A percentile compares a stretch with the other conserved stretches of the same genome.
Evolutionary conservation across 2,888 invertebrate species (phyloP).

Genomic region (Urechis unicinctus): DNA sequence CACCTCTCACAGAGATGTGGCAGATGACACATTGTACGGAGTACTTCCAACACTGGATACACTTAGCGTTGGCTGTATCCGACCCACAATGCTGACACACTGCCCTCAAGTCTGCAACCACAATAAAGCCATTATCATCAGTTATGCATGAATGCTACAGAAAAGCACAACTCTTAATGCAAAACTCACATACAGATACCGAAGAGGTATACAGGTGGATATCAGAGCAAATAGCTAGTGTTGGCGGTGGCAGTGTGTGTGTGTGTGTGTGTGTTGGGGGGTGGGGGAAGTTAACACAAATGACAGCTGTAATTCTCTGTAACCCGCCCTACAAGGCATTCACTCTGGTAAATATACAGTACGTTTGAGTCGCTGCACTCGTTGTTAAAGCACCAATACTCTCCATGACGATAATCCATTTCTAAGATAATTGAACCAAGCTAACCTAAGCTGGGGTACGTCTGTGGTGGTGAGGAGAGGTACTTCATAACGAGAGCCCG

Average conservation of each 20-base stretch:
- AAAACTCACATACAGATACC: conserved; percentile 55
- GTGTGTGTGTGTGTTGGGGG: too few species aligned
- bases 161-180: neutral
- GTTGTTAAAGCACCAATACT: too few species aligned
- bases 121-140: neutral
- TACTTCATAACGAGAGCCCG: conserved; percentile 71
- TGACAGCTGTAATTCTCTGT: too few species aligned
- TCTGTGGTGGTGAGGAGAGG: conserved; percentile 53
- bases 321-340: too few species aligned
- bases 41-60: conserved; percentile 64
- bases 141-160: neutral
- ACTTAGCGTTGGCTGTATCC: conserved; percentile 60
- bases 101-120: conserved; percentile 61
- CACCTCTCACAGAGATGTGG: conserved; percentile 75
- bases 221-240: too few species aligned
- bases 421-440: too few species aligned
- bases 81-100: conserved; percentile 68
- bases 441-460: too few species aligned
- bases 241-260: too few species aligned
- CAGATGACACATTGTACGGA: conserved; percentile 78
- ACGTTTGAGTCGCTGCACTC: too few species aligned
- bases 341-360: too few species aligned
- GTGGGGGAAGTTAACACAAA: too few species aligned
- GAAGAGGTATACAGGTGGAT: conserved; percentile 54
- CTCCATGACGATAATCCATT: too few species aligned